Evolutionary conservation across 2,113 vertebrate genomes (phyloP), one percentile per base, ranked within the genome.

Genomic region (Hydrolagus affinis): DNA sequence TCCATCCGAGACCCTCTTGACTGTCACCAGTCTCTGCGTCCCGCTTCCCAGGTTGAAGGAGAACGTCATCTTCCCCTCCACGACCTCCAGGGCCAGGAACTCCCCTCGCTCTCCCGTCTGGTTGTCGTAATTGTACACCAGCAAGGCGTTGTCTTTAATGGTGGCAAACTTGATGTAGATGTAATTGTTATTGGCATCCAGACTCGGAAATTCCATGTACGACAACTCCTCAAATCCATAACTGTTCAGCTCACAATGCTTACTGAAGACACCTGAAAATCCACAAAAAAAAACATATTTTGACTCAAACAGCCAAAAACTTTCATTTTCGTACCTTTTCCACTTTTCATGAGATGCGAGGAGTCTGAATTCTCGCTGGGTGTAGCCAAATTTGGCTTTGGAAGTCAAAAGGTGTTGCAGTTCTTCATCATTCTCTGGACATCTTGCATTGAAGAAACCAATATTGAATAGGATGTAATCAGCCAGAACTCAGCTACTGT

Each of bases 121-220:
- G 92, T 99, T 98, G 87, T 99, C 97, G 14, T 98, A 93, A 91
- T 96, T 99, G 87, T 99, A 99, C 87, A 99, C 91, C 85, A 99
- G 88, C 86, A 99, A 90, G 8, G 96, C 96, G 0, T 96, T 91
- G 17, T 90, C 95, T 92, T 96, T 94, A 85, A 98, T 95, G 0
- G 97, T 99, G 70, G 97, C 94, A 91, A 99, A 99, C 90, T 98
- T 98, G 64, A 99, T 96, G 86, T 99, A 98, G 89, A 99, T 95
- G 88, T 99, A 98, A 89, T 99, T 99, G 66, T 98, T 99, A 93
- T 98, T 98, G 88, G 97, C 95, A 87, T 99, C 98, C 93, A 99
- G 91, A 23, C 96, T 97, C 10, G 98, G 97, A 88, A 99, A 99
- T 89, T 98, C 97, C 97, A 99, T 98, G 86, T 96, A 99, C 0